Evolutionary conservation across 2,797 vertebrate species (phyloP), one percentile per base, ranked within the genome.

Genomic region (Perodicticus potto): DNA sequence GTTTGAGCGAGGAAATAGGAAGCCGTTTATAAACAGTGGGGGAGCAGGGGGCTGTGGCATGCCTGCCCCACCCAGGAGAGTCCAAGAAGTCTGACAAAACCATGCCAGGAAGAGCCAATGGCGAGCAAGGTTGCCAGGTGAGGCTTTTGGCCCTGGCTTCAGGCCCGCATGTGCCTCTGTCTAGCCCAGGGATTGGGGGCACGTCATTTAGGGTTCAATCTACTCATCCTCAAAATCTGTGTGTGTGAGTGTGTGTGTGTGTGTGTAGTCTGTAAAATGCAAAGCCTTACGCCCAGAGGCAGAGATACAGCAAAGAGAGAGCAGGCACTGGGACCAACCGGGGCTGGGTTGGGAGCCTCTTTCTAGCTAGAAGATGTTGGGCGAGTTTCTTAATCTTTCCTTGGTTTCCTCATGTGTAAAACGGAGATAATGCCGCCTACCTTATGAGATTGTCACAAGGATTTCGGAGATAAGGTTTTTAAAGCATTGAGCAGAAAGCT

Each of bases 331-430:
- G 27, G 27, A 83, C 43, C 7, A 43, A 49, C 78, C 29, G 22
- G 25, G 89, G n/a, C 70, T 49, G 37, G 65, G 19, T 16, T 25
- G 86, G n/a, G 53, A 94, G 45, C 13, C 32, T 91, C 78, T 94
- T 20, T 27, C 20, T 63, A 20, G 20, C 57, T 45, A 61, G 65
- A 65, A 11, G 61, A 69, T 25, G 1, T 89, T 69, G 11, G 53
- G 43, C 29, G 69, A 43, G 29, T 76, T 93, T 91, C 63, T 7
- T 72, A 59, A 63, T 20, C 78, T 45, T 27, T 72, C 27, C 55
- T 83, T 59, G n/a, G n/a, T 93, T 90, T 78, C 37, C 25, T 76
- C 7, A 0, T 86, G 9, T 89, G 27, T 89, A 43, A 77, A 78
- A 67, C 61, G 37, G n/a, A 86, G 32, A 23, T 22, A 29, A 7